These are phyloP conservation scores for Psammodynastes pulverulentus DNA, from an alignment of 2,113 vertebrate species.

Conservation along the genomic window DNA sequence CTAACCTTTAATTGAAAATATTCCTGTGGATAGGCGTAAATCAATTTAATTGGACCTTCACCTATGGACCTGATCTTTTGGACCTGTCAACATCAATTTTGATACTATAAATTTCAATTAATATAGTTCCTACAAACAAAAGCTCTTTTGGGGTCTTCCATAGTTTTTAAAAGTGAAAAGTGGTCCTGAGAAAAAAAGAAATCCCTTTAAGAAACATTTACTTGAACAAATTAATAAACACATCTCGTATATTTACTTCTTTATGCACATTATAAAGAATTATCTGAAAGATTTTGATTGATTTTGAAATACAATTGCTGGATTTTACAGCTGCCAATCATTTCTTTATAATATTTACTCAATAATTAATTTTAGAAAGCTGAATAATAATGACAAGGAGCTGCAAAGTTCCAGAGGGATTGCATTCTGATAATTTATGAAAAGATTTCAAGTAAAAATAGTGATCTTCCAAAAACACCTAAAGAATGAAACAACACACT, in stretches of 20 bases:
- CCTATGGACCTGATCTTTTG: background rate
- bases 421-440: slow-evolving; percentile 3
- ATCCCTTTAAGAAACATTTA: background rate
- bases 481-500: background rate
- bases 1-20: background rate
- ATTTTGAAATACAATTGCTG: background rate
- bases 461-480: background rate
- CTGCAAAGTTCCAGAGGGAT: background rate
- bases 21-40: background rate
- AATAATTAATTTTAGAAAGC: slow-evolving; percentile 24
- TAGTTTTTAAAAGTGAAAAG: background rate
- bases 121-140: background rate
- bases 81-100: background rate
- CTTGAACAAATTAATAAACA: background rate
- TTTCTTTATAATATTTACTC: slow-evolving; percentile 26
- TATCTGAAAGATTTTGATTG: background rate
- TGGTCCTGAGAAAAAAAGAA: background rate
- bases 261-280: background rate
- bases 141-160: background rate
- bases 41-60: background rate
- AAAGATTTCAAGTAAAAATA: background rate
- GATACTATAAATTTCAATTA: background rate
- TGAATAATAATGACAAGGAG: slow-evolving; percentile 5
- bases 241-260: background rate
- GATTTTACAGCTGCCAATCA: slow-evolving; percentile 20